Evolutionary conservation across 2,797 vertebrate species (phyloP), one percentile per base, ranked within the genome.

Genomic region (Oreonectes daqikongensis): DNA sequence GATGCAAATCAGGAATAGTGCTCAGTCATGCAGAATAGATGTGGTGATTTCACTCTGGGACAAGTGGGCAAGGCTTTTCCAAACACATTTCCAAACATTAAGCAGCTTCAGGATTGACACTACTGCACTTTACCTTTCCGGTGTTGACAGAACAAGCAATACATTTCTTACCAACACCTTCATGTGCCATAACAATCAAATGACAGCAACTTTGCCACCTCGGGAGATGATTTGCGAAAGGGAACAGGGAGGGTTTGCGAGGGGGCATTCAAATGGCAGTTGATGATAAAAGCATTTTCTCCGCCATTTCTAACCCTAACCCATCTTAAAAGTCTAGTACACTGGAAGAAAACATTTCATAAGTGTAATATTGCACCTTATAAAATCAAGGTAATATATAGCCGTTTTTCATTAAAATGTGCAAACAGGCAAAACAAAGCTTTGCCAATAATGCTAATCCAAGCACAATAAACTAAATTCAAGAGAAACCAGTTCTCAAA

Each of bases 121-220:
- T 84, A 75, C 75, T 82, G 82, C 82, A 86, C 83, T 86, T 88
- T 85, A 88, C 80, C 83, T 87, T 88, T 85, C 88, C 77, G 48
- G 81, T 68, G 82, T 85, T 83, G 86, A 88, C 86, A 89, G 85
- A 88, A 85, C 79, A 75, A 75, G 81, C 78, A 86, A 85, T 88
- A 84, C 80, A 90, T 88, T 82, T 87, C 84, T 85, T 68, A 81
- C 73, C 50, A 38, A 61, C 82, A 85, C 73, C 82, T 22, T 17
- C 59, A 60, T 57, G 28, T 66, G 76, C 61, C 18, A 65, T 50
- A 55, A 30, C 24, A 42, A 40, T 63, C 18, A 52, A 50, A 63
- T 40, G 28, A 46, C 44, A 46, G 50, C 59, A 28, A 12, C 15
- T 42, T 14, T 38, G 22, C 60, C 72, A n/a, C 20, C 53, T 57